Base-by-base conservation (phyloP, 2,888 invertebrate genomes). In the Agriotes lineatus region DNA sequence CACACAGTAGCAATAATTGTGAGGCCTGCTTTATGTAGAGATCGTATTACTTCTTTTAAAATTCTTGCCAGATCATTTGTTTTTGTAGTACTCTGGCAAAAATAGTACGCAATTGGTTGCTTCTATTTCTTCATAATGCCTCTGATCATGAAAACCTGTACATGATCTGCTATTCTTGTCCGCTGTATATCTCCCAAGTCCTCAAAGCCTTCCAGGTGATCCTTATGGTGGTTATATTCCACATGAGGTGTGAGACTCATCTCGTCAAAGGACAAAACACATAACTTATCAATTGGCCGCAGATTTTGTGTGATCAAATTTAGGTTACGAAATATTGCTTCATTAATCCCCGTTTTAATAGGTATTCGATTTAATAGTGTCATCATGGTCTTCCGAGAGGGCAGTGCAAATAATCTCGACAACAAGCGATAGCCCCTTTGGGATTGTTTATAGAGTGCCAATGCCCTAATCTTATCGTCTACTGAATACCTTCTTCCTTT, bases 1-100 rank as follows among this genome's bases (percentile, higher is more conserved):
- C 72, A 78, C 35, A 78, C 70, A 5, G 77, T 76, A 9, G 77
- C 77, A n/a, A 78, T 67, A 22, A 78, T 64, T 25, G 52, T 52
- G 1, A 79, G 59, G 1, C 78, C 78, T 30, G 70, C 56, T 6
- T 62, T 37, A 45, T 69, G 60, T 19, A 12, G n/a, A 2, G 7
- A 6, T 6, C 39, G 16, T n/a, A 58, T n/a, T 14, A 58, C 14
- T 22, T 39, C 42, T 22, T 58, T 58, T 4, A 42, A 20, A 10
- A 14, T 42, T 6, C 39, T 9, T 0, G 39, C 57, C 10, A 57
- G 35, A 7, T 59, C 59, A 42, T n/a, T 5, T 2, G 58, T 10
- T n/a, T 25, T 44, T 9, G 45, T 18, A 7, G 60, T 16, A 7
- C 16, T 10, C 18, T 45, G 19, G n/a, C 33, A 60, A 30, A 60